Conservation (phyloP, 2,113 vertebrate species). For the Ciconia maguari region DNA sequence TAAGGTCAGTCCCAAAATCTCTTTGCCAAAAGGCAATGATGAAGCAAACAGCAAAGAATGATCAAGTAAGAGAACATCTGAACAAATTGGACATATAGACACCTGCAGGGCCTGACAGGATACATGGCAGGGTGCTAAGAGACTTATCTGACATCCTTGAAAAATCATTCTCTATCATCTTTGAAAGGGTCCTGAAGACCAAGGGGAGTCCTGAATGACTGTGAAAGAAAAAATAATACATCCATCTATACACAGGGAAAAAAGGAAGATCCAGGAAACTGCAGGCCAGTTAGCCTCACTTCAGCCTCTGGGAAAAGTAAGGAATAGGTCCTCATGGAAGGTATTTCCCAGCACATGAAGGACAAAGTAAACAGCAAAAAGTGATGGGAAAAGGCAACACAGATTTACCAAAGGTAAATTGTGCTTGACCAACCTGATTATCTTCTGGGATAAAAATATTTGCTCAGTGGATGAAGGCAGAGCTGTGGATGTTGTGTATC, state of each 20-base stretch:
- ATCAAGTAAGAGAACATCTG: not conserved
- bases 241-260: not conserved
- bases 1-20: not conserved
- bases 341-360: not conserved
- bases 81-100: not conserved
- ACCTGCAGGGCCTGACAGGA: not conserved
- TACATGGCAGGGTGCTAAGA: not conserved
- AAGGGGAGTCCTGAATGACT: not conserved
- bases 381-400: not conserved
- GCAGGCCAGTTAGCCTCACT: not conserved
- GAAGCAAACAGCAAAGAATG: not conserved
- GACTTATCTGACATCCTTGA: not conserved
- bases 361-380: not conserved
- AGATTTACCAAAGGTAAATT: not conserved
- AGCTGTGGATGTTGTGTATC: not conserved
- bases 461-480: not conserved
- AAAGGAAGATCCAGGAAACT: not conserved
- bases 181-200: not conserved
- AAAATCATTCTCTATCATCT: not conserved
- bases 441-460: not conserved
- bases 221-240: not conserved
- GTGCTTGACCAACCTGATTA: rapidly evolving
- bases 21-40: not conserved
- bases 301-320: not conserved
- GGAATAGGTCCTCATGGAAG: not conserved